A percentile compares a stretch with the other conserved stretches of the same genome.
These are phyloP conservation scores for Amphibalanus amphitrite DNA, from an alignment of 1,140 invertebrate genomes.

Conservation along the genomic window DNA sequence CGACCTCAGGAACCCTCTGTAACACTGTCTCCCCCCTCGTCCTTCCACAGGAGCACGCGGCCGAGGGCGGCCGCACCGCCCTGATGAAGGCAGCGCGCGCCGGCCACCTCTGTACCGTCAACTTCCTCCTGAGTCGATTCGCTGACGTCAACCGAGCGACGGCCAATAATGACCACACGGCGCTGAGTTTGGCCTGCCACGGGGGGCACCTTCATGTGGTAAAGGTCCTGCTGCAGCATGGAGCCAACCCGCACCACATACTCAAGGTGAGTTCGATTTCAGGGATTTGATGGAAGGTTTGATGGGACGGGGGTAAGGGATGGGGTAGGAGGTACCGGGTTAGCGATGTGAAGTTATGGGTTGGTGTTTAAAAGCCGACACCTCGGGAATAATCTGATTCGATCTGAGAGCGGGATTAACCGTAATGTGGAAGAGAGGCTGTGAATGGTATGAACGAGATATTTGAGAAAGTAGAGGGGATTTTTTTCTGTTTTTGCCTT, in stretches of 20 bases:
- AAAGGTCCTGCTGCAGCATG: constrained; percentile 68
- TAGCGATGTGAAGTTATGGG: neutral
- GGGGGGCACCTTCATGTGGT: constrained; percentile 86
- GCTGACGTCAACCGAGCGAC: constrained; percentile 64
- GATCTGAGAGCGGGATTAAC: no score
- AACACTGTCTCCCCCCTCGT: constrained; percentile 1
- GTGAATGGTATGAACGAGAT: no score
- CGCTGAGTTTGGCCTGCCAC: constrained; percentile 88
- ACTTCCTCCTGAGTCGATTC: constrained; percentile 82
- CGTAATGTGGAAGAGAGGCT: no score
- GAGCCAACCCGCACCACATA: constrained; percentile 88
- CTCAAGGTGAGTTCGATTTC: constrained; percentile 51
- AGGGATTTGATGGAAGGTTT: no score
- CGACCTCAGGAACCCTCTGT: no score
- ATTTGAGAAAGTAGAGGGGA: no score
- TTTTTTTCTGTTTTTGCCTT: no score
- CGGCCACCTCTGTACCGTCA: constrained; percentile 94
- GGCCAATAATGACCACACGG: constrained; percentile 95
- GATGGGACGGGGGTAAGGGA: no score
- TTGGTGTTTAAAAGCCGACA: constrained; percentile 8
- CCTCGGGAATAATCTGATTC: no score
- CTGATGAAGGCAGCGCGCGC: constrained; percentile 98
- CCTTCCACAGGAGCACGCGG: constrained; percentile 56
- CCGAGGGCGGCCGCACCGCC: constrained; percentile 85
- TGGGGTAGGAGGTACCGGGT: no score